These are phyloP conservation scores for Hetaerina americana DNA, from an alignment of 1,140 invertebrate species.

Conservation along the genomic window DNA sequence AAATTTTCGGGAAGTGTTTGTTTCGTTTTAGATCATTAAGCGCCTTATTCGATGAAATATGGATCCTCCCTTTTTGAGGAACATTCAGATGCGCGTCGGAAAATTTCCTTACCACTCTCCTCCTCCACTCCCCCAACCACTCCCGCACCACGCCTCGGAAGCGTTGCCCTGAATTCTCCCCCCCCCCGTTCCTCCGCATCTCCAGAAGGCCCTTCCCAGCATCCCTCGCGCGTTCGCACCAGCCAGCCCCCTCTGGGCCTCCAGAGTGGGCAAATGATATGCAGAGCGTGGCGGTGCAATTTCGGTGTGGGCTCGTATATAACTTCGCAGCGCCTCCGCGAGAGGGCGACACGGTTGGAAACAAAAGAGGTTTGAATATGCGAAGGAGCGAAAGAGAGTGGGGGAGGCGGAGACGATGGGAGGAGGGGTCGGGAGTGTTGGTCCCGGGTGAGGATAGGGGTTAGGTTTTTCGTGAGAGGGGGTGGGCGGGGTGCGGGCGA, in stretches of 20 bases:
- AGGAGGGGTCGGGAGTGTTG: too few relatives aligned
- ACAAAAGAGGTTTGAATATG: not conserved
- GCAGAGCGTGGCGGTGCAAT: not conserved
- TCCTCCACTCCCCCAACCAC: too few relatives aligned
- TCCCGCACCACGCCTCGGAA: too few relatives aligned
- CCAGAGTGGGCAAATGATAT: not conserved
- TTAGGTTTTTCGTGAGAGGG: too few relatives aligned
- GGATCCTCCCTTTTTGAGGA: too few relatives aligned
- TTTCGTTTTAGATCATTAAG: too few relatives aligned
- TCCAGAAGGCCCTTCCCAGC: not conserved
- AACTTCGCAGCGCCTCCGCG: not conserved
- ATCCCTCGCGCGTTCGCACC: not conserved
- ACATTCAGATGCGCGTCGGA: not conserved
- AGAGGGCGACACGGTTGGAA: not conserved
- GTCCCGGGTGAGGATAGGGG: too few relatives aligned
- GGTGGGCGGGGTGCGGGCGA: too few relatives aligned
- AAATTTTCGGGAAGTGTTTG: too few relatives aligned
- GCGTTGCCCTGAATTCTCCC: too few relatives aligned
- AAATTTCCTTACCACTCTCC: not conserved
- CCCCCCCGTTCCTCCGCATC: too few relatives aligned
- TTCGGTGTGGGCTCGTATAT: not conserved
- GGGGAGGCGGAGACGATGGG: not conserved
- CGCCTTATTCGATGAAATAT: not conserved
- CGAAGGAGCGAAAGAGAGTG: not conserved
- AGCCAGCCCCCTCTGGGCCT: too few relatives aligned